Base-by-base conservation (phyloP, 1,140 invertebrate species). In the Phymastichus coffea region DNA sequence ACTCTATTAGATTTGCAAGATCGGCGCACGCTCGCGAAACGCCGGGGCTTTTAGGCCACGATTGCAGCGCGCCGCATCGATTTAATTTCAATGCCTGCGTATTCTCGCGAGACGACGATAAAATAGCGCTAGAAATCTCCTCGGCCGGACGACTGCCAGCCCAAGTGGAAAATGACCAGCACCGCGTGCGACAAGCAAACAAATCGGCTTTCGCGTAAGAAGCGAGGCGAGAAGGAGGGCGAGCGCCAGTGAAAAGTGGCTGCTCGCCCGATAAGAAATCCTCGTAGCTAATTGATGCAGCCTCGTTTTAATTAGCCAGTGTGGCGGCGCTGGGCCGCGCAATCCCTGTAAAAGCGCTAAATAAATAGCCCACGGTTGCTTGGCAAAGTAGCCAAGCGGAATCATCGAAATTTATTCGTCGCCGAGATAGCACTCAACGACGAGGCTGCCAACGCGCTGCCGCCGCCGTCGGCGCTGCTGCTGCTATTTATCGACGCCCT, bases 401-500 rank as follows among this genome's bases (percentile, higher is more conserved):
- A 47, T n/a, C n/a, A 48, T 8, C 2, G 10, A 41, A 47, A 57
- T 48, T 57, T 57, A 48, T 40, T 57, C 20, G 22, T 9, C 12
- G 4, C 12, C 40, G 3, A 26, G 26, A 43, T 15, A 14, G 15
- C n/a, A n/a, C n/a, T n/a, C n/a, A n/a, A n/a, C n/a, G n/a, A n/a
- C n/a, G n/a, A n/a, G n/a, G n/a, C n/a, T n/a, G n/a, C n/a, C n/a
- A n/a, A n/a, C n/a, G n/a, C n/a, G n/a, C n/a, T n/a, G n/a, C n/a
- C 15, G 15, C 41, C 4, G 20, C 22, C 14, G n/a, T 20, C 2
- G 14, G 17, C 25, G 14, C 14, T 4, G 44, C 25, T 15, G n/a
- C 40, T 25, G 7, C 10, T 65, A 63, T 63, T 66, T 66, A 67
- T 70, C 60, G 64, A 67, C 65, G 60, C 57, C 55, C 58, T 41